Base-by-base conservation (phyloP, 1,140 invertebrate genomes). In the Zaprionus kolodkinae region DNA sequence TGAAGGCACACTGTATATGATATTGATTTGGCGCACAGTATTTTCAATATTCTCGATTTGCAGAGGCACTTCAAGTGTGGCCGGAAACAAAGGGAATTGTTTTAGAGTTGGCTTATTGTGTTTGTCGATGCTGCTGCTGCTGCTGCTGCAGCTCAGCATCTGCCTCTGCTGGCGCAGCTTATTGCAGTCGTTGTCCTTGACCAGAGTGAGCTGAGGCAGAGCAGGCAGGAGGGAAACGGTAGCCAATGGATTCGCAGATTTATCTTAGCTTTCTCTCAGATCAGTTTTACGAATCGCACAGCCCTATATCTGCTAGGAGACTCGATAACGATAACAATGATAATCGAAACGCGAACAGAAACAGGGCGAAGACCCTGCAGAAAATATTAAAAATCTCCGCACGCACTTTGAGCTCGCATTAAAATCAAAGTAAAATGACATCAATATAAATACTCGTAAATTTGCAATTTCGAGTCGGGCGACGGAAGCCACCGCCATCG, bases 351-450 rank as follows among this genome's bases (percentile, higher is more conserved):
- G 52, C 33, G 27, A 65, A 6, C 27, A 33, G 11, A 1, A 10
- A 65, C 33, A 63, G 17, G 13, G 21, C 17, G 25, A 54, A 25
- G 45, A 38, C n/a, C 21, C 15, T 50, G 45, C 43, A 43, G 27
- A 38, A 84, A 89, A 81, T 89, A 89, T 89, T 89, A 89, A 86
- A 83, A 91, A 87, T 90, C 87, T 91, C 82, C 65, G 83, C 83
- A 91, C 79, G 80, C 87, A 81, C 87, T 84, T 81, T 84, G 77
- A 71, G 74, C 83, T 75, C 70, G 83, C 88, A 91, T 91, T 84
- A 87, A 91, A 91, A 91, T 91, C 88, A 91, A 91, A 91, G 88
- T 87, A 81, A 91, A 87, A 91, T 87, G 83, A 85, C 87, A 91
- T 88, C 88, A 91, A 91, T 91, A 89, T 89, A 89, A 89, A 89